Evolutionary conservation across 2,888 invertebrate genomes (phyloP).

Genomic region (Saturnia japonica): DNA sequence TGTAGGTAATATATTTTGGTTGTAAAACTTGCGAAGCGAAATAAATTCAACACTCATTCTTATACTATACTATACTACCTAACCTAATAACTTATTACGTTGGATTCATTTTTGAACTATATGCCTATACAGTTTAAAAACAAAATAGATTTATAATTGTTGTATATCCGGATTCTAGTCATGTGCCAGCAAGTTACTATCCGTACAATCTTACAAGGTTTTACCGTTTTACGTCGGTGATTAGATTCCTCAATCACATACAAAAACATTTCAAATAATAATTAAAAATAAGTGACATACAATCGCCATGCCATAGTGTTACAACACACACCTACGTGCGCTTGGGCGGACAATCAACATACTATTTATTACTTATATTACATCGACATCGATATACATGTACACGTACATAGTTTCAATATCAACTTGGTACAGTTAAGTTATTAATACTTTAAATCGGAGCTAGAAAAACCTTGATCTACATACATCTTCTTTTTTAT

Average conservation of each 20-base stretch:
- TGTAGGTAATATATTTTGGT: background rate
- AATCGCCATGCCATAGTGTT: background rate
- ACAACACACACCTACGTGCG: background rate
- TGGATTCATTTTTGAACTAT: background rate
- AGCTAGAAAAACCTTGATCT: background rate
- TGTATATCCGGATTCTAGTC: background rate
- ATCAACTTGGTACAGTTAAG: background rate
- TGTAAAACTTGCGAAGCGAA: background rate
- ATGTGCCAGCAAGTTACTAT: background rate
- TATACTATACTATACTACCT: too few species aligned
- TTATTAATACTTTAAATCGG: background rate
- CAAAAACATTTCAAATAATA: too few species aligned
- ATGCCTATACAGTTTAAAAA: background rate
- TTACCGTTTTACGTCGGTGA: background rate
- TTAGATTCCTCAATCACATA: background rate
- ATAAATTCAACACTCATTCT: too few species aligned
- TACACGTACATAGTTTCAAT: background rate
- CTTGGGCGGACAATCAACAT: background rate
- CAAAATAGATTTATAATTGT: background rate
- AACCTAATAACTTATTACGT: background rate
- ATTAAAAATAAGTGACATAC: background rate
- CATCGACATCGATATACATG: too few species aligned
- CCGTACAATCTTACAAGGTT: background rate
- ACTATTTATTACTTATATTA: too few species aligned
- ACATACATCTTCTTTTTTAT: slow-evolving; percentile 4